Evolutionary conservation across 2,888 invertebrate genomes (phyloP), one percentile per base, ranked within the genome.

Genomic region (Exephanes ischioxanthus): DNA sequence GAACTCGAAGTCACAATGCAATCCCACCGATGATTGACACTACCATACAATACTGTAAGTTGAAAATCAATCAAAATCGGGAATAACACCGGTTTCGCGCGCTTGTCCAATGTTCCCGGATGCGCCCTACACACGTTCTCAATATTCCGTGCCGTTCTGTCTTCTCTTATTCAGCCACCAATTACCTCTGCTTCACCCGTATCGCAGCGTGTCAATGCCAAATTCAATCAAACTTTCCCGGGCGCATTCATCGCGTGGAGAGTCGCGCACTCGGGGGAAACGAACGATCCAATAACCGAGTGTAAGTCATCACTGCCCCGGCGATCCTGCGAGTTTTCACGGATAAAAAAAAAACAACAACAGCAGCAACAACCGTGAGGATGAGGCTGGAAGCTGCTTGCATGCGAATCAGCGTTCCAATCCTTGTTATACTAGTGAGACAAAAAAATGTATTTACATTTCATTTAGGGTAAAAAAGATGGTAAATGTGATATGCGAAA

Each of bases 181-280:
- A 82, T 68, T 77, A 77, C 33, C 66, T 48, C 45, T 58, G 77
- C 67, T 66, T 78, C 67, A 58, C 53, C 63, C 73, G 66, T 66
- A 75, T 71, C 66, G 63, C 30, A 19, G 77, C 78, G 75, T 82
- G 85, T 78, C 78, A 82, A 72, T 70, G 55, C 81, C 81, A 85
- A 81, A 85, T 85, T 85, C 81, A 85, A 85, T 85, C 78, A 81
- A 85, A 81, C 72, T 82, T 85, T 73, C 63, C 70, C 68, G 68
- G 53, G 75, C 48, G 70, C 70, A 85, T 82, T 85, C 78, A 85
- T 81, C 66, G 33, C 48, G 2, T 45, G 16, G 73, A 61, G 61
- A 63, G 67, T 72, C 61, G 58, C 6, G 66, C 79, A 66, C 70
- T 63, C 66, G 53, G 67, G 51, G 51, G 19, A 72, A 76, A 33